Conservation (phyloP, 2,888 invertebrate species). For the Drosophila robusta region DNA sequence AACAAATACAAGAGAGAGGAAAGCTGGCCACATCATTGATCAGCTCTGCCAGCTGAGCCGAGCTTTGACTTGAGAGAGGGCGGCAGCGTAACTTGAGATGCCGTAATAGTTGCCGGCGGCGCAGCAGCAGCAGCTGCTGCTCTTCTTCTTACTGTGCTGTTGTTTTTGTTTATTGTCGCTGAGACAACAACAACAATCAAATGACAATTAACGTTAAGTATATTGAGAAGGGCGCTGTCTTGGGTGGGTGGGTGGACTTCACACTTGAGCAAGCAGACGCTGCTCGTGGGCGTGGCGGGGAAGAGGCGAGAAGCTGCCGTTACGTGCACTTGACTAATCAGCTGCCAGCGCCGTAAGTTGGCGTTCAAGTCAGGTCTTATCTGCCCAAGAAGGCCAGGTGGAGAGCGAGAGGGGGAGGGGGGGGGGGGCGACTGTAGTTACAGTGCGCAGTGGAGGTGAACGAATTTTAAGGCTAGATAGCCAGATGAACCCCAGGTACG, state of each 20-base stretch:
- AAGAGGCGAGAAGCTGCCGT: slow-evolving; percentile 26
- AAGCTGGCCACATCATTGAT: slow-evolving; percentile 11
- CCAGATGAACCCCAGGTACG: not conserved
- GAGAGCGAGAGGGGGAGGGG: not conserved
- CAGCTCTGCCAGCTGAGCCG: slow-evolving; percentile 32
- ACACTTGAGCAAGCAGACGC: slow-evolving; percentile 40
- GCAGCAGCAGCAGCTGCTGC: not conserved
- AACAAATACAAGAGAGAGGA: slow-evolving; percentile 5
- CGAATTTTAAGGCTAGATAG: slow-evolving; percentile 33
- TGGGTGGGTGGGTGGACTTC: slow-evolving; percentile 39
- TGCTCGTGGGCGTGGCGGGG: slow-evolving; percentile 2
- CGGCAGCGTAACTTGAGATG: slow-evolving; percentile 35
- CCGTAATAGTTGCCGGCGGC: slow-evolving; percentile 47
- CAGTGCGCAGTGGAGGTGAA: slow-evolving; percentile 45
- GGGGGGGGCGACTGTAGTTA: not conserved
- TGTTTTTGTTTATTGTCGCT: slow-evolving; percentile 28
- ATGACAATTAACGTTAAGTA: slow-evolving; percentile 51
- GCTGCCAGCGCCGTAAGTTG: slow-evolving; percentile 34
- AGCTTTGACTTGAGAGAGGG: slow-evolving; percentile 28
- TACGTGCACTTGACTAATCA: slow-evolving; percentile 54
- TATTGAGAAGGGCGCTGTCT: slow-evolving; percentile 18
- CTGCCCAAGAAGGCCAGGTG: slow-evolving; percentile 19
- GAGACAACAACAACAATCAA: slow-evolving; percentile 42
- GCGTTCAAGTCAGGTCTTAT: slow-evolving; percentile 45
- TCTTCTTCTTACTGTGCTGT: slow-evolving; percentile 4